A percentile compares a stretch with the other conserved stretches of the same genome.
These are phyloP conservation scores for Spizaetus ornatus DNA, from an alignment of 2,113 vertebrate species.

Conservation along the genomic window DNA sequence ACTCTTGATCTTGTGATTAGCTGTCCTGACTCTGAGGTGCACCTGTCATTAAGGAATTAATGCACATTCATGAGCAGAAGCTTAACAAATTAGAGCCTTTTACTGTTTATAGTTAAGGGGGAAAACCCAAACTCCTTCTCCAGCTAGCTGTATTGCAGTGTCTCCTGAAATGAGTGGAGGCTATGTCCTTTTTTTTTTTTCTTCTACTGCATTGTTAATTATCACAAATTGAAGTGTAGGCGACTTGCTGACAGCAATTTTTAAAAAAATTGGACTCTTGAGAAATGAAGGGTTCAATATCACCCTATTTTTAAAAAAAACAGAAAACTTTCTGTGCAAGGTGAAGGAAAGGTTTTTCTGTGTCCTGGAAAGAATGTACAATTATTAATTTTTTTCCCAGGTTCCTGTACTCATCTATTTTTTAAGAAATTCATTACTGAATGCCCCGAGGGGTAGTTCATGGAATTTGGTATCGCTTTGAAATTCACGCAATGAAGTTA, in stretches of 20 bases:
- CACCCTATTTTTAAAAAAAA: not conserved
- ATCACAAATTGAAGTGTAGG: not conserved
- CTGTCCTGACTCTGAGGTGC: not conserved
- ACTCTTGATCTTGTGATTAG: not conserved
- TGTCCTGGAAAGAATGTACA: not conserved
- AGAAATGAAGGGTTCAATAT: not conserved
- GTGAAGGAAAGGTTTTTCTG: not conserved
- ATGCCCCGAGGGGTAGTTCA: not conserved
- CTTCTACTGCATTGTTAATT: not conserved
- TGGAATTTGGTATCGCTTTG: not conserved
- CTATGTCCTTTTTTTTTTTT: not conserved
- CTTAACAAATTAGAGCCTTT: not conserved
- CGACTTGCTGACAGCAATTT: not conserved
- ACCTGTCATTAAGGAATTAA: not conserved
- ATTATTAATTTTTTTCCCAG: not conserved
- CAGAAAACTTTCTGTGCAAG: not conserved
- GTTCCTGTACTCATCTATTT: not conserved
- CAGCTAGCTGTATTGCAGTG: not conserved
- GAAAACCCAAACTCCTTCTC: not conserved
- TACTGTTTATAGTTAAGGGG: not conserved
- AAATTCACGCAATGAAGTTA: not conserved
- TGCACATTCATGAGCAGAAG: not conserved
- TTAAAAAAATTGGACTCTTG: not conserved
- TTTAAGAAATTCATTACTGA: slow-evolving; percentile 6
- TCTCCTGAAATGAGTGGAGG: not conserved